These are phyloP conservation scores for Actenoides hombroni DNA, from an alignment of 2,113 vertebrate species.

Conservation along the genomic window DNA sequence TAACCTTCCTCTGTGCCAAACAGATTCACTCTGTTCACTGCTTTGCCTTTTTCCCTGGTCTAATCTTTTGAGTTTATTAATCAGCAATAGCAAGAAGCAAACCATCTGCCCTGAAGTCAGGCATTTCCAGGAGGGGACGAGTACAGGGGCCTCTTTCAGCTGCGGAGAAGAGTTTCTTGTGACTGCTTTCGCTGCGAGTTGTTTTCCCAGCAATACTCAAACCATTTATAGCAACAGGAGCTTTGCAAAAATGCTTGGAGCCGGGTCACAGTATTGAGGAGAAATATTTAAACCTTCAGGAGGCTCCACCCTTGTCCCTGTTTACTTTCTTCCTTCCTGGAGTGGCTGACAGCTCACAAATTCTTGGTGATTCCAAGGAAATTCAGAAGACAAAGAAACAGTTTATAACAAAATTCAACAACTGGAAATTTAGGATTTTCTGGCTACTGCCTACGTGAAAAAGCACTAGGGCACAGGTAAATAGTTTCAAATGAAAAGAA, in stretches of 20 bases:
- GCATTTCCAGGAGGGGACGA: background rate
- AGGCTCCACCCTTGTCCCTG: conserved; percentile 43
- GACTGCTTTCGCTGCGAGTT: background rate
- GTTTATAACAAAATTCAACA: background rate
- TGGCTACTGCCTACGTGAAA: background rate
- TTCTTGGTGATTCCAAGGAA: conserved; percentile 20
- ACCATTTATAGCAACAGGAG: conserved; percentile 26
- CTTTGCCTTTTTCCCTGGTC: background rate
- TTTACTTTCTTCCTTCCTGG: conserved; percentile 45
- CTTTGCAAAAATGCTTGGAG: conserved; percentile 15
- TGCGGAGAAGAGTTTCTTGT: background rate
- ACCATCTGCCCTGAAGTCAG: background rate
- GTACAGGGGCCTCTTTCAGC: background rate
- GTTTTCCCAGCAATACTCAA: conserved; percentile 6
- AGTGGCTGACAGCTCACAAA: conserved; percentile 30
- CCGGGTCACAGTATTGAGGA: background rate
- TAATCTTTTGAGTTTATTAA: background rate
- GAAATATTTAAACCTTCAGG: conserved; percentile 24
- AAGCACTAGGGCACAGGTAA: background rate
- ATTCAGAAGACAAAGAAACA: background rate
- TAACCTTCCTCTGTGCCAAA: background rate
- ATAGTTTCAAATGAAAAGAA: background rate
- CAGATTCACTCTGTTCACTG: background rate
- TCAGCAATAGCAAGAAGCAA: background rate
- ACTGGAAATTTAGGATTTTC: background rate